These are phyloP conservation scores for Petrophora chlorosata DNA, from an alignment of 2,888 invertebrate species.

Conservation along the genomic window DNA sequence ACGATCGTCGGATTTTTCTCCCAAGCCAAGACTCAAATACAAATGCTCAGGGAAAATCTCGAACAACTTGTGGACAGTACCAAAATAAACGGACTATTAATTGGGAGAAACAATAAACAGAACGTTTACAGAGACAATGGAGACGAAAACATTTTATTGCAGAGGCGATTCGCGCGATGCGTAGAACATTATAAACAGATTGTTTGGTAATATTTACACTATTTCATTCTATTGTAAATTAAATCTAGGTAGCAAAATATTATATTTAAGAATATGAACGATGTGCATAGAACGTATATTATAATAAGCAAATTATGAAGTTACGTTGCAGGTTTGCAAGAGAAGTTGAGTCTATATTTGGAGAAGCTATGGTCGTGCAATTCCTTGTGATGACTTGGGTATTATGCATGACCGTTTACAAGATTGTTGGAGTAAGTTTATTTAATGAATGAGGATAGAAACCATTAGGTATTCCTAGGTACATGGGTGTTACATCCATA, in stretches of 20 bases:
- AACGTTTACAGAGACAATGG: slow-evolving; percentile 39
- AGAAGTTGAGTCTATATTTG: slow-evolving; percentile 66
- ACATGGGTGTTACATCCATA: no score
- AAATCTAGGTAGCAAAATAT: no score
- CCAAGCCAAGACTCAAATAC: slow-evolving; percentile 63
- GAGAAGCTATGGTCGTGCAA: slow-evolving; percentile 63
- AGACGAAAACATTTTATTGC: slow-evolving; percentile 38
- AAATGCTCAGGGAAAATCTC: slow-evolving; percentile 60
- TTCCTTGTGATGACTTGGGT: slow-evolving; percentile 68
- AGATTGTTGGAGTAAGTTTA: slow-evolving; percentile 64
- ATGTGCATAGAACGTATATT: no score
- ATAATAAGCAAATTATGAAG: neutral
- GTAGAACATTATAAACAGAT: slow-evolving; percentile 61
- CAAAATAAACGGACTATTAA: slow-evolving; percentile 27
- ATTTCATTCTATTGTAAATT: no score
- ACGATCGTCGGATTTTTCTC: slow-evolving; percentile 66
- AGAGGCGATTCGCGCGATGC: slow-evolving; percentile 54
- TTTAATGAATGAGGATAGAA: no score
- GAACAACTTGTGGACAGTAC: slow-evolving; percentile 51
- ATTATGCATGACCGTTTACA: slow-evolving; percentile 73
- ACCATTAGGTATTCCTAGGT: no score
- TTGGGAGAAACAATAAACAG: slow-evolving; percentile 25
- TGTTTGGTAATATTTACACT: slow-evolving; percentile 53
- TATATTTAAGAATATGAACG: no score
- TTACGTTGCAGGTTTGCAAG: slow-evolving; percentile 57